These are phyloP conservation scores for Tiliqua scincoides DNA, from an alignment of 2,113 vertebrate species.

Conservation along the genomic window DNA sequence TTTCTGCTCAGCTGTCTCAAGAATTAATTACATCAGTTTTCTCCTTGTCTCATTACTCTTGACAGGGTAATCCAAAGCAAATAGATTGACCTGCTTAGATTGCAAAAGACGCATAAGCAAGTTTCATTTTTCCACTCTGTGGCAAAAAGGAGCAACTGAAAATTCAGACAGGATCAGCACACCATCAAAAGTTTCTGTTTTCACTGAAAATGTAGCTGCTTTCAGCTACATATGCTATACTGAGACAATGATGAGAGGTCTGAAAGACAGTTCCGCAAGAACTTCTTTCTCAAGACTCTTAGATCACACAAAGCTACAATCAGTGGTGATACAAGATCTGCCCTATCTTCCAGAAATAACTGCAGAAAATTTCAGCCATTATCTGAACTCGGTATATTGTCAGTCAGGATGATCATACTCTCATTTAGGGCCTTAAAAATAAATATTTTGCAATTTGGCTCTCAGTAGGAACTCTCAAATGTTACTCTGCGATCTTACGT, in stretches of 20 bases:
- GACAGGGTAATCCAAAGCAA: neutral
- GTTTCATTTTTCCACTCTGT: neutral
- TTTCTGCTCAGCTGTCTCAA: neutral
- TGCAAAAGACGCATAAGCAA: neutral
- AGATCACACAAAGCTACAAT: fast-evolving
- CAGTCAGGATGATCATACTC: neutral
- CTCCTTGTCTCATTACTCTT: conserved; percentile 24
- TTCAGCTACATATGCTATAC: neutral
- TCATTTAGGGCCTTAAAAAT: neutral
- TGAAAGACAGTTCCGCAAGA: neutral
- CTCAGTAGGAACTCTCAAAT: neutral
- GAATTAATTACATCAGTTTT: conserved; percentile 15
- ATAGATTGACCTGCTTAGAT: neutral
- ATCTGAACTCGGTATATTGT: neutral
- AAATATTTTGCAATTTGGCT: neutral
- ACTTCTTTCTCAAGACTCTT: neutral
- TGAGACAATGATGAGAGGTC: neutral
- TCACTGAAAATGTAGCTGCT: neutral
- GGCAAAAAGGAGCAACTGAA: neutral
- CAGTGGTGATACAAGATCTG: neutral
- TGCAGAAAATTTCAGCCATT: neutral
- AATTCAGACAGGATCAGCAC: neutral
- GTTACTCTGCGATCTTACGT: neutral
- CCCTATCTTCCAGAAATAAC: conserved; percentile 18
- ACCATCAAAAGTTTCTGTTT: neutral